A percentile compares a stretch with the other conserved stretches of the same genome.
Evolutionary conservation across 2,888 invertebrate genomes (phyloP).

Genomic region (Drosophila meridiana): DNA sequence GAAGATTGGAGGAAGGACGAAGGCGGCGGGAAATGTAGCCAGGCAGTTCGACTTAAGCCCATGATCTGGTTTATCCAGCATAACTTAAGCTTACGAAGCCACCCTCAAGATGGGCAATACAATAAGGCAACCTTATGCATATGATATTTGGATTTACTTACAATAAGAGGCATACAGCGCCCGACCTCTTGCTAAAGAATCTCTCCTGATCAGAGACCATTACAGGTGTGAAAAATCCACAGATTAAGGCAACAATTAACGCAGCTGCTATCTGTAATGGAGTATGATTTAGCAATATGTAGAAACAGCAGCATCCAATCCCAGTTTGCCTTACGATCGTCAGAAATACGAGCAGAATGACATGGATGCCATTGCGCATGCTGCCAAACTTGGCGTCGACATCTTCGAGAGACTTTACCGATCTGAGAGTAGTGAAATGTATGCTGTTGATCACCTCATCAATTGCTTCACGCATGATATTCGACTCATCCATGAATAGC

Average conservation of each 20-base stretch:
- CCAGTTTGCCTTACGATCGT: constrained; percentile 40
- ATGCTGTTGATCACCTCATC: constrained; percentile 48
- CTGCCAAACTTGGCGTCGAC: constrained; percentile 48
- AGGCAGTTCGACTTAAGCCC: too few species aligned
- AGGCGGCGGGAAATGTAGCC: background rate
- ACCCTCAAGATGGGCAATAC: too few species aligned
- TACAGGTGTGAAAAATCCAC: constrained; percentile 33
- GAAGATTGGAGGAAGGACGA: background rate
- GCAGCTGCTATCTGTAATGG: constrained; percentile 38
- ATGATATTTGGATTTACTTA: constrained; percentile 36
- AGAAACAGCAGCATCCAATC: background rate
- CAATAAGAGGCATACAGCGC: constrained; percentile 49
- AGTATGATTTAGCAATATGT: background rate
- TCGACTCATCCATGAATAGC: background rate
- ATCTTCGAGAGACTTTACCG: constrained; percentile 54
- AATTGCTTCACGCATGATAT: constrained; percentile 37
- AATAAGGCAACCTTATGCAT: too few species aligned
- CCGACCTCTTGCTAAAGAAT: constrained; percentile 56
- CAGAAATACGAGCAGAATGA: constrained; percentile 35
- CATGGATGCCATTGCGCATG: constrained; percentile 24
- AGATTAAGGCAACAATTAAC: constrained; percentile 45
- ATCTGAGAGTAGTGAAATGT: constrained; percentile 39
- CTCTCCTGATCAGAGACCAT: constrained; percentile 4
- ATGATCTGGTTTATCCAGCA: background rate
- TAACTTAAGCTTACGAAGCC: background rate